phyloP scores from a whole-genome alignment of 2,888 invertebrate genomes.

The Clitarchus hookeri region DNA sequence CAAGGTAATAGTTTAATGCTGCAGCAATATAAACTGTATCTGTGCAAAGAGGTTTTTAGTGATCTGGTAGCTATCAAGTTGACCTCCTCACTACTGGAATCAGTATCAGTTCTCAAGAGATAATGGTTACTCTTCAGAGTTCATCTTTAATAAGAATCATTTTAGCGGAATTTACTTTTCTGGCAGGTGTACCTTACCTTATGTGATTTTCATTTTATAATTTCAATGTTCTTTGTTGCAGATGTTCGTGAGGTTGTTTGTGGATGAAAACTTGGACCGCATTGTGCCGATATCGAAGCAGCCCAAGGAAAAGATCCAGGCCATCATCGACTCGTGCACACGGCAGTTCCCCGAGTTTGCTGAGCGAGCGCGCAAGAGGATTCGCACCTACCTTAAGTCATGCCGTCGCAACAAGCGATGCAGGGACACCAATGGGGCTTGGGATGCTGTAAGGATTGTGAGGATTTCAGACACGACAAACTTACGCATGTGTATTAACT shows the following conservation, averaged over 20 bases:
- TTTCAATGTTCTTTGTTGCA: slow-evolving; percentile 55
- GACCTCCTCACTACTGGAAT: too few relatives aligned
- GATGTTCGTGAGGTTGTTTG: slow-evolving; percentile 98
- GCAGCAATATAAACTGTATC: too few relatives aligned
- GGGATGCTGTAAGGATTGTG: slow-evolving; percentile 55
- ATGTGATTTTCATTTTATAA: background rate
- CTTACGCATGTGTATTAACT: too few relatives aligned
- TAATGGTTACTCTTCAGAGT: too few relatives aligned
- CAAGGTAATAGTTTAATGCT: too few relatives aligned
- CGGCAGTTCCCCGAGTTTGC: slow-evolving; percentile 97
- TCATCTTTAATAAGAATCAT: too few relatives aligned
- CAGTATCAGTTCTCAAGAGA: too few relatives aligned
- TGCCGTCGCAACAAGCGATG: slow-evolving; percentile 93
- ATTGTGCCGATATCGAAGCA: slow-evolving; percentile 97
- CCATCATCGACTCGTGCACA: slow-evolving; percentile 95
- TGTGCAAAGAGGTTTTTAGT: too few relatives aligned
- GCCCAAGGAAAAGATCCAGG: slow-evolving; percentile 97
- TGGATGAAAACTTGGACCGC: slow-evolving; percentile 94
- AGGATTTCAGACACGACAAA: slow-evolving; percentile 22
- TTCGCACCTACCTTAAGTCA: slow-evolving; percentile 93
- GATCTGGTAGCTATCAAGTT: too few relatives aligned
- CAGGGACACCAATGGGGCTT: slow-evolving; percentile 77
- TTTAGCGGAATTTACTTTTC: too few relatives aligned
- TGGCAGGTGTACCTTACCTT: too few relatives aligned
- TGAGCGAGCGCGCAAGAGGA: slow-evolving; percentile 90